Evolutionary conservation across 2,888 invertebrate genomes (phyloP).

Genomic region (Neoitamus cyanurus): DNA sequence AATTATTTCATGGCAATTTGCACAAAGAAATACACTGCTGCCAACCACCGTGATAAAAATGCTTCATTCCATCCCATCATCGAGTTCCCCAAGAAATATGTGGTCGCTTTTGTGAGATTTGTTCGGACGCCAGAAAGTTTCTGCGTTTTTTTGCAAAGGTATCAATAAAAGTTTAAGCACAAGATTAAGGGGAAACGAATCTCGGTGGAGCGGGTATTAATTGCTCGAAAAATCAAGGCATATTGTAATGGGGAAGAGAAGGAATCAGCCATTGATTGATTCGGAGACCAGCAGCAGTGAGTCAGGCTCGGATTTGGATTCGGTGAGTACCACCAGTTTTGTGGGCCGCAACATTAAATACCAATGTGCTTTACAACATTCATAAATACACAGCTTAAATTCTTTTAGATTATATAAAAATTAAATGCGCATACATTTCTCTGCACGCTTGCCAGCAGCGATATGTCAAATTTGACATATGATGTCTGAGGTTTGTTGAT

Average conservation of each 20-base stretch:
- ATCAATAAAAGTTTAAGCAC: neutral
- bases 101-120: conserved; percentile 17
- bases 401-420: conserved; percentile 32
- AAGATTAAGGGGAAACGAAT: neutral
- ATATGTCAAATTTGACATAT: conserved; percentile 29
- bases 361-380: too few relatives aligned
- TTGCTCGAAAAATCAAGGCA: neutral
- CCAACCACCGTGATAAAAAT: neutral
- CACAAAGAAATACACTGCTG: neutral
- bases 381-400: too few relatives aligned
- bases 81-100: conserved; percentile 23
- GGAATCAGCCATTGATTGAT: conserved; percentile 84
- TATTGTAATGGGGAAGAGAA: conserved; percentile 82
- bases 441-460: neutral
- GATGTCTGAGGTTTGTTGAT: conserved; percentile 32
- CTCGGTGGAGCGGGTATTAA: neutral
- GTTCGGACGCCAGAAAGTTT: neutral
- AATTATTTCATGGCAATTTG: neutral
- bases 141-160: neutral
- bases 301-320: conserved; percentile 82
- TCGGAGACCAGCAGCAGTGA: conserved; percentile 84
- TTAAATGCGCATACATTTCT: conserved; percentile 22
- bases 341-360: neutral
- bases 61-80: conserved; percentile 7
- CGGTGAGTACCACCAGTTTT: conserved; percentile 70